Evolutionary conservation across 2,888 invertebrate genomes (phyloP).

Genomic region (Ennomos quercinarius): DNA sequence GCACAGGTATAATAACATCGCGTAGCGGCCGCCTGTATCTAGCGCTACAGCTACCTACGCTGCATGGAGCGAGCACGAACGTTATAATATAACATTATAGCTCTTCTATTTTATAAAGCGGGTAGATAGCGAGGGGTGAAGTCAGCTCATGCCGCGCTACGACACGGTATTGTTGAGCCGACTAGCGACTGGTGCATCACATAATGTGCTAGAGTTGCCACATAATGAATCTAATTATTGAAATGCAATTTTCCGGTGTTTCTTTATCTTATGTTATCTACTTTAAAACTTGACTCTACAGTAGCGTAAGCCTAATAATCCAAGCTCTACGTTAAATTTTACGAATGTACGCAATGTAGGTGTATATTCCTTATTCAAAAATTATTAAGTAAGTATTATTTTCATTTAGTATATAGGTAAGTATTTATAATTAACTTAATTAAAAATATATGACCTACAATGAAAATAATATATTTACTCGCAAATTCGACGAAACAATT

Average conservation of each 20-base stretch:
- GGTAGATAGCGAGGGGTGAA: slow-evolving; percentile 70
- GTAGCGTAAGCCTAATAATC: too few relatives aligned
- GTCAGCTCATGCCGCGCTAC: slow-evolving; percentile 48
- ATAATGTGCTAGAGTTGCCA: slow-evolving; percentile 39
- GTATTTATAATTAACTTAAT: too few relatives aligned
- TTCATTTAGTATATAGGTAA: too few relatives aligned
- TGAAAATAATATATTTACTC: too few relatives aligned
- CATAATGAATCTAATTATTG: slow-evolving; percentile 2
- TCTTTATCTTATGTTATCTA: slow-evolving; percentile 3
- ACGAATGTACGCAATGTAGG: background rate
- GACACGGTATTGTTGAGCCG: slow-evolving; percentile 60
- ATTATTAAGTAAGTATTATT: too few relatives aligned
- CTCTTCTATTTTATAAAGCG: slow-evolving; percentile 59
- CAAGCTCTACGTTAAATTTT: background rate
- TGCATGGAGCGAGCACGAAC: slow-evolving; percentile 54
- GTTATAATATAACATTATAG: slow-evolving; percentile 69
- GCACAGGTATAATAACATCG: slow-evolving; percentile 68
- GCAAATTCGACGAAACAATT: slow-evolving; percentile 7
- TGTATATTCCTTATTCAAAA: too few relatives aligned
- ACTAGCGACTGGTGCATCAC: slow-evolving; percentile 48
- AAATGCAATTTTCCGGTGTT: slow-evolving; percentile 1
- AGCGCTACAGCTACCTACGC: slow-evolving; percentile 76
- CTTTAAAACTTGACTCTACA: too few relatives aligned
- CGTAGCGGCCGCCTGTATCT: slow-evolving; percentile 76
- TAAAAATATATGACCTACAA: too few relatives aligned